Evolutionary conservation across 2,888 invertebrate species (phyloP), one percentile per base, ranked within the genome.

Genomic region (Folsomia candida): DNA sequence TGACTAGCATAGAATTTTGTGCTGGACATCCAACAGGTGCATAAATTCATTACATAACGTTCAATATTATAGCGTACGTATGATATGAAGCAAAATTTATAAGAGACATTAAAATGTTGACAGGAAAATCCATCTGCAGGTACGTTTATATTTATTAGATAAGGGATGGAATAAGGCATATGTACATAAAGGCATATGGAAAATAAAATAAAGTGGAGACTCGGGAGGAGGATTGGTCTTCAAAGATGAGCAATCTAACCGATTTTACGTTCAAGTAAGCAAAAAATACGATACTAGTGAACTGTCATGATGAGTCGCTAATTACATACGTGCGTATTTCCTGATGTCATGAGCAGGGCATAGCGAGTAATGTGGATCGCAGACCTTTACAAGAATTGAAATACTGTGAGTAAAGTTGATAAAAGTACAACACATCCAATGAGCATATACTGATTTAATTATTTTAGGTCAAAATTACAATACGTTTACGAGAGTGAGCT

Each of bases 401-500:
- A 51, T 74, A 69, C 61, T 76, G 76, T n/a, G n/a, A n/a, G n/a
- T n/a, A n/a, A n/a, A n/a, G n/a, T n/a, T n/a, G n/a, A n/a, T n/a
- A n/a, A n/a, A n/a, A n/a, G n/a, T n/a, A n/a, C n/a, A n/a, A n/a
- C n/a, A n/a, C n/a, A n/a, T n/a, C n/a, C n/a, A n/a, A n/a, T n/a
- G n/a, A n/a, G n/a, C n/a, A n/a, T n/a, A n/a, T n/a, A n/a, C n/a
- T n/a, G n/a, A n/a, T n/a, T n/a, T n/a, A n/a, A n/a, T n/a, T n/a
- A n/a, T n/a, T n/a, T n/a, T n/a, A n/a, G n/a, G n/a, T 37, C 74
- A 76, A 68, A 76, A 76, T 68, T 76, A 76, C 64, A 76, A 76
- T 59, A 76, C 76, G 18, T 76, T 76, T 28, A 68, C 72, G 18
- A 65, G 74, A 2, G 76, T 74, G 1, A 72, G 69, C 47, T 76